These are phyloP conservation scores for Pseudolaguvia tuberculata DNA, from an alignment of 2,113 vertebrate species.

Conservation along the genomic window DNA sequence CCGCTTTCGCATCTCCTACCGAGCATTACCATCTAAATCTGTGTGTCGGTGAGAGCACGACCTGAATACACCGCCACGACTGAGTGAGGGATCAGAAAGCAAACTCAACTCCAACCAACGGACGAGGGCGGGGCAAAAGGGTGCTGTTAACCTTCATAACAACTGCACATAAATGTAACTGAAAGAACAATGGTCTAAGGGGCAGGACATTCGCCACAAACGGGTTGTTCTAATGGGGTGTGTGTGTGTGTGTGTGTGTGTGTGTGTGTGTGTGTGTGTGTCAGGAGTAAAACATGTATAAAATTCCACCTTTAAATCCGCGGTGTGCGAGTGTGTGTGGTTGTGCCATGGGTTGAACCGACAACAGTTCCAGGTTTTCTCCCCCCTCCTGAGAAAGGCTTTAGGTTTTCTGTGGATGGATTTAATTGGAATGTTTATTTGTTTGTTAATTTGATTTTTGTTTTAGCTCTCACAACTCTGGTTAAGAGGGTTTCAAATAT, in stretches of 20 bases:
- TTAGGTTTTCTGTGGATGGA: too few species aligned
- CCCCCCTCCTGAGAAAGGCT: too few species aligned
- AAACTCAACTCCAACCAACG: background rate
- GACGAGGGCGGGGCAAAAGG: background rate
- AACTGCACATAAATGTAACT: background rate
- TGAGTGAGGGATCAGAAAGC: background rate
- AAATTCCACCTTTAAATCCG: too few species aligned
- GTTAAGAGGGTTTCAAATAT: background rate
- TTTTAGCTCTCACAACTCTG: background rate
- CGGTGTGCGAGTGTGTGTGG: too few species aligned
- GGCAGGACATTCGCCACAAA: too few species aligned
- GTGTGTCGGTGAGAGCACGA: slow-evolving; percentile 28
- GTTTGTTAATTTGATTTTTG: too few species aligned
- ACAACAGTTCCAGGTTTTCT: too few species aligned
- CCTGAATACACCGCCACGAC: background rate
- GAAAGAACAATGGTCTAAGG: background rate
- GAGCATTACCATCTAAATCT: slow-evolving; percentile 32
- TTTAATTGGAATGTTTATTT: background rate
- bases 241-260: too few species aligned
- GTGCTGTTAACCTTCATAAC: background rate
- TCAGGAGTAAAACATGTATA: too few species aligned
- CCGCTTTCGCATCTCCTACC: slow-evolving; percentile 9
- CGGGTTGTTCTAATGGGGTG: too few species aligned
- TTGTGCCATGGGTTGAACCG: too few species aligned
- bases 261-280: too few species aligned